Base-by-base conservation (phyloP, 2,888 invertebrate species). In the Clitarchus hookeri region DNA sequence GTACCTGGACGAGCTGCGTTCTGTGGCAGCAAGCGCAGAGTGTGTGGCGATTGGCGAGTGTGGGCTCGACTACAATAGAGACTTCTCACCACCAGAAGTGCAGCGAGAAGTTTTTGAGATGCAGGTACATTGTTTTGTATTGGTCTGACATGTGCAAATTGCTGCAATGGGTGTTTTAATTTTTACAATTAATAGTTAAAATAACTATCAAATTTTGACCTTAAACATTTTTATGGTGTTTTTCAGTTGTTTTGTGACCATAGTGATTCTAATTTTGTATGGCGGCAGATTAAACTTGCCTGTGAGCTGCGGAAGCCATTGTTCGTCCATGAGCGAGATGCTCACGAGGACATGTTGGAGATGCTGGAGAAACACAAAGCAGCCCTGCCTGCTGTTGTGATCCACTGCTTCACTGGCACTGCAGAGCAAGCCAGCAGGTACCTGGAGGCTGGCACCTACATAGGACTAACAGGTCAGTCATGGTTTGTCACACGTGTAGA, bases 1-100 rank as follows among this genome's bases (percentile, higher is more conserved):
- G 12, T 92, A 93, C 8, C 89, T 92, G 4, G 90, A 90, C 44
- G 96, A 97, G 90, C 92, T 98, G 86, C 94, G 94, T 90, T 94
- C 94, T 88, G 94, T 97, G 88, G 96, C 97, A 26, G 93, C 93
- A 85, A 97, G 97, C 90, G 95, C 95, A 6, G 97, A 98, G 92
- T 98, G 98, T 91, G 98, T 98, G 53, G 98, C 98, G 4, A 94
- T 98, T 79, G 98, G 98, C 27, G 98, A 98, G 91, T 98, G 98
- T 91, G 98, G 98, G 65, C 93, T 98, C 88, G 98, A 98, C 93
- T 98, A 97, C 91, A 97, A 96, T 91, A 95, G 98, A 90, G 97
- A 98, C 91, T 98, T 98, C 92, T 98, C 98, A 13, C 97, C 98
- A 90, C 97, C 96, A 9, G 95, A 95, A 87, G 95, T 96, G 89